Conservation (phyloP, 1,140 invertebrate species). For the Drosophila neocordata region DNA sequence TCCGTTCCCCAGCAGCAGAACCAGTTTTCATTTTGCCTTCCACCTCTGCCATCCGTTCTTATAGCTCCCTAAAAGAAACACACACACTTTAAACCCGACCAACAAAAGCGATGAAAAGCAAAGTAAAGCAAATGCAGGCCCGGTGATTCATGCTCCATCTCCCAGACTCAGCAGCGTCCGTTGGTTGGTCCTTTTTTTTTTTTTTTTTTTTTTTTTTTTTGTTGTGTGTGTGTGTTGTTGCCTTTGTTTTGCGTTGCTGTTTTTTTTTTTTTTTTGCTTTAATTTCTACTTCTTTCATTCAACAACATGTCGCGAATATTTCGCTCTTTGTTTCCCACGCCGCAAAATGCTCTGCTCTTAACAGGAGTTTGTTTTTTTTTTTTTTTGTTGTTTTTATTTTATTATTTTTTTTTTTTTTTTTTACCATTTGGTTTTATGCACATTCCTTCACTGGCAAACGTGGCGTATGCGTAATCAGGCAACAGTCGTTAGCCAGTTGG, state of each 20-base stretch:
- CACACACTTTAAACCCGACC: constrained; percentile 2
- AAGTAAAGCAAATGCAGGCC: constrained; percentile 40
- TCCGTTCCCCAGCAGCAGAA: constrained; percentile 46
- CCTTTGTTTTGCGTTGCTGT: constrained; percentile 29
- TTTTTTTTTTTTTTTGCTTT: constrained; percentile 37
- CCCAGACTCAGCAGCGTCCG: constrained; percentile 72
- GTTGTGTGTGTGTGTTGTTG: constrained; percentile 17
- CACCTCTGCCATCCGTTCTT: neutral
- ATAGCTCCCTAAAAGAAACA: neutral
- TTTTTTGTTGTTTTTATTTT: constrained; percentile 11
- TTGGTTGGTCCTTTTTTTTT: constrained; percentile 25
- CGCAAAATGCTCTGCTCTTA: constrained; percentile 24
- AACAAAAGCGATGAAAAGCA: constrained; percentile 8
- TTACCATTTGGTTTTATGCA: constrained; percentile 46
- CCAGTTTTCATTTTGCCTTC: constrained; percentile 39
- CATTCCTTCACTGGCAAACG: constrained; percentile 53
- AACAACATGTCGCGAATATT: constrained; percentile 46
- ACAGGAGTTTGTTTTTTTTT: constrained; percentile 9
- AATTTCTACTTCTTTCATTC: constrained; percentile 52
- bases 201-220: neutral
- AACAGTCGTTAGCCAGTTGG: constrained; percentile 68
- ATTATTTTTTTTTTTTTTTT: constrained; percentile 15
- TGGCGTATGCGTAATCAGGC: constrained; percentile 76
- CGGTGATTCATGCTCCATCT: constrained; percentile 71
- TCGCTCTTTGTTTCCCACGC: constrained; percentile 53